phyloP scores from a whole-genome alignment of 2,113 vertebrate species.

The Muscicapa adusta region DNA sequence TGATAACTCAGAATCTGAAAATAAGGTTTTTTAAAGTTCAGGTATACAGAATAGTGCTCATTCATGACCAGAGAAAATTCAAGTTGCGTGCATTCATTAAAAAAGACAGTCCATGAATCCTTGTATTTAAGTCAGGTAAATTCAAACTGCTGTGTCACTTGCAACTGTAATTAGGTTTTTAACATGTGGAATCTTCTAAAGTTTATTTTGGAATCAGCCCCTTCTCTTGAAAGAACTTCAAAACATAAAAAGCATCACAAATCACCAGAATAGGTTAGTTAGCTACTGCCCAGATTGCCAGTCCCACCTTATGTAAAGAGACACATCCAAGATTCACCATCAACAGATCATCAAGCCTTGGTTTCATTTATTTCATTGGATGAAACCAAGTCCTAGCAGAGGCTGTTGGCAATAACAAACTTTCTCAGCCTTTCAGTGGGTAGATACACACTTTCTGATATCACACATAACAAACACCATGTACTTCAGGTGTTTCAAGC shows the following conservation, averaged over 20 bases:
- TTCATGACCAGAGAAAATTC: constrained; percentile 5
- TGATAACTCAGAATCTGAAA: neutral
- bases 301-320: neutral
- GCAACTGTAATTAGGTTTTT: constrained; percentile 16
- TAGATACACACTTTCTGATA: neutral
- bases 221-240: constrained; percentile 54
- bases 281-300: neutral
- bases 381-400: neutral
- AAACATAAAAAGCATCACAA: constrained; percentile 40
- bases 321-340: neutral
- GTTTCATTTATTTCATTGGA: neutral
- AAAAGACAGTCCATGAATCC: neutral
- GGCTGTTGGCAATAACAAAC: neutral
- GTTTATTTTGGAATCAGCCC: constrained; percentile 14
- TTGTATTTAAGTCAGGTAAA: constrained; percentile 1
- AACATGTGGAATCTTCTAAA: constrained; percentile 44
- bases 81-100: neutral
- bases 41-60: neutral
- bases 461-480: neutral
- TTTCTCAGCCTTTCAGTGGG: neutral
- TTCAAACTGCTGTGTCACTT: constrained; percentile 13
- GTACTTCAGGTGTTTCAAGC: neutral
- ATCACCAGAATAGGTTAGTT: neutral
- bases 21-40: neutral
- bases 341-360: neutral